Evolutionary conservation across 2,797 vertebrate species (phyloP).

Genomic region (Muscicapa striata): DNA sequence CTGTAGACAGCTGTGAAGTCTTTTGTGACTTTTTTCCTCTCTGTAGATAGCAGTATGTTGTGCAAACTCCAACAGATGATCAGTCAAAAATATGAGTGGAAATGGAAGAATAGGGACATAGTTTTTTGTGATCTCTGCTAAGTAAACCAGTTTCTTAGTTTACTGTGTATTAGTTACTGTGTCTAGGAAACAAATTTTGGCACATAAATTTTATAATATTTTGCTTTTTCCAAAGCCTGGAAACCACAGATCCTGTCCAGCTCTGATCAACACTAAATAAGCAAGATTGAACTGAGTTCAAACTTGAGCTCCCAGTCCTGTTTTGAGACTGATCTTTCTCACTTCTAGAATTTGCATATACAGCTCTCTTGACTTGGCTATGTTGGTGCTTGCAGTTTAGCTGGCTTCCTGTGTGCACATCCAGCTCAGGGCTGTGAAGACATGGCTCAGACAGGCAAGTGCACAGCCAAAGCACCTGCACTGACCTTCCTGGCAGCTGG

Average conservation of each 20-base stretch:
- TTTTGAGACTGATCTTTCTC: not conserved
- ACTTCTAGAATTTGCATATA: not conserved
- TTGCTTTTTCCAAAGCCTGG: not conserved
- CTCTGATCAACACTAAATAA: not conserved
- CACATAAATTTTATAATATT: not conserved
- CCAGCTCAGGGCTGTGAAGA: not conserved
- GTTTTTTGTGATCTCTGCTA: not conserved
- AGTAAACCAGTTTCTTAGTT: not conserved
- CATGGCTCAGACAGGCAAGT: not conserved
- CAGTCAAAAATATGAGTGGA: not conserved
- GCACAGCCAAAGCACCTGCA: not conserved
- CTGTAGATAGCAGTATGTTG: not conserved
- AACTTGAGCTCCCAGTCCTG: not conserved
- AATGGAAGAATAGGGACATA: not conserved
- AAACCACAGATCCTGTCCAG: not conserved
- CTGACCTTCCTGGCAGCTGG: not conserved
- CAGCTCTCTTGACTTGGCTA: not conserved
- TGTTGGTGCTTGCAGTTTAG: fast-evolving
- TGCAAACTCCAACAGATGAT: not conserved
- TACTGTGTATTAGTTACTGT: not conserved
- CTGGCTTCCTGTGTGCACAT: not conserved
- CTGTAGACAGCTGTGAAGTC: slow-evolving; percentile 4
- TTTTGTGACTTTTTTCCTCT: not conserved
- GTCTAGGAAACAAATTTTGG: not conserved
- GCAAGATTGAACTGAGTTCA: not conserved